A percentile compares a stretch with the other conserved stretches of the same genome.
These are phyloP conservation scores for Brachypodius melanocephalos DNA, from an alignment of 2,113 vertebrate species.

Conservation along the genomic window DNA sequence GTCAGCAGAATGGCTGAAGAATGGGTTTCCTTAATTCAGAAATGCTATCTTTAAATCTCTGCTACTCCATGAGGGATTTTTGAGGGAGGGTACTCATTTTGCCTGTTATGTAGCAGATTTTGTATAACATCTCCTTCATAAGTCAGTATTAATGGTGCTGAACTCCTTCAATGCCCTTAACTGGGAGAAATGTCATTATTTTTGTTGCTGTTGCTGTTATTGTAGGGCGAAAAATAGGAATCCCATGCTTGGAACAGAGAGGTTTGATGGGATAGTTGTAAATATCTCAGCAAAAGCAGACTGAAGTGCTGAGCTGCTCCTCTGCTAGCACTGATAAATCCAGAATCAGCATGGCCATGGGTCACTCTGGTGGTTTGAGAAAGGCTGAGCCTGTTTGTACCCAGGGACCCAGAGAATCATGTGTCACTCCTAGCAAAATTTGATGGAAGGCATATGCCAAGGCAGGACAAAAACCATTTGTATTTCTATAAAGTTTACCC, in stretches of 20 bases:
- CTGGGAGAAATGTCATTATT: not conserved
- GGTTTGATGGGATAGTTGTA: not conserved
- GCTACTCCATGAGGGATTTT: not conserved
- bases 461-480: not conserved
- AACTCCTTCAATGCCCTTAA: not conserved
- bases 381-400: not conserved
- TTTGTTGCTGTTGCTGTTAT: not conserved
- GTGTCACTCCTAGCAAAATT: not conserved
- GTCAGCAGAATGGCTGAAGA: not conserved
- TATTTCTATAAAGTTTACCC: not conserved
- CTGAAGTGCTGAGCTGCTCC: slow-evolving; percentile 4
- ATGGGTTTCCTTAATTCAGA: not conserved
- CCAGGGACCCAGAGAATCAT: not conserved
- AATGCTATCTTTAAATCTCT: not conserved
- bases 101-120: not conserved
- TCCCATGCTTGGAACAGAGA: not conserved
- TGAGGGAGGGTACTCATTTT: not conserved
- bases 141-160: not conserved
- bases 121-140: fast-evolving
- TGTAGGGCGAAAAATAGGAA: not conserved
- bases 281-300: slow-evolving; percentile 6
- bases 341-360: slow-evolving; percentile 19
- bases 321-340: slow-evolving; percentile 9
- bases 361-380: slow-evolving; percentile 30
- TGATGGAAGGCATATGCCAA: not conserved